phyloP scores from a whole-genome alignment of 2,888 invertebrate genomes.

The Cantharis rustica region DNA sequence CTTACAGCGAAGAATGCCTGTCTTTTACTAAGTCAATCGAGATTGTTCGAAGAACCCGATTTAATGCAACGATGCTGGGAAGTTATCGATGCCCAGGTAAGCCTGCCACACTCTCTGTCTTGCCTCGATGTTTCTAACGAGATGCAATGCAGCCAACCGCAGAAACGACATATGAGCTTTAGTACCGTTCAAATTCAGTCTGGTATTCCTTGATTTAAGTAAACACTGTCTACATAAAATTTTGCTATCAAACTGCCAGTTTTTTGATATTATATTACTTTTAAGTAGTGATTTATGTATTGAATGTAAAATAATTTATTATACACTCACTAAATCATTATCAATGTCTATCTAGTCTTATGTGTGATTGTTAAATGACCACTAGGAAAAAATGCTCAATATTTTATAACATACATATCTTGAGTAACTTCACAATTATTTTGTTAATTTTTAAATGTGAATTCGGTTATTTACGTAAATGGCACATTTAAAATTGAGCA shows the following conservation, averaged over 20 bases:
- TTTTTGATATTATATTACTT: conserved; percentile 18
- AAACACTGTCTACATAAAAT: conserved; percentile 3
- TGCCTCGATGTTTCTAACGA: conserved; percentile 48
- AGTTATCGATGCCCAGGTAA: conserved; percentile 96
- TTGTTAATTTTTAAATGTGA: conserved; percentile 7
- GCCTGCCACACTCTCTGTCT: conserved; percentile 55
- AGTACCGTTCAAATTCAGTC: conserved; percentile 35
- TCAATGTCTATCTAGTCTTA: conserved; percentile 23
- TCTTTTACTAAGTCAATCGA: conserved; percentile 90
- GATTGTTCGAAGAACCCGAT: conserved; percentile 95
- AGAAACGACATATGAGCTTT: conserved; percentile 50
- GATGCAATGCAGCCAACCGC: conserved; percentile 33
- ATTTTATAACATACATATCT: conserved; percentile 39
- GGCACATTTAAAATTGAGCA: conserved; percentile 28
- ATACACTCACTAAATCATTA: conserved; percentile 6
- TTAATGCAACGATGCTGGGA: conserved; percentile 97
- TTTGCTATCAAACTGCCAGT: conserved; percentile 21
- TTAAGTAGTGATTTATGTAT: conserved; percentile 20
- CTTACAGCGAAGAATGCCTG: conserved; percentile 96
- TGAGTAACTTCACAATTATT: conserved; percentile 26
- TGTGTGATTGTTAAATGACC: conserved; percentile 21
- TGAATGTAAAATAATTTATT: conserved; percentile 7
- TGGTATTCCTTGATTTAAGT: conserved; percentile 19
- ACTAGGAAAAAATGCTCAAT: conserved; percentile 35
- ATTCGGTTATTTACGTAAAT: conserved; percentile 24